phyloP scores from a whole-genome alignment of 1,140 invertebrate genomes.

The Babylonia areolata region DNA sequence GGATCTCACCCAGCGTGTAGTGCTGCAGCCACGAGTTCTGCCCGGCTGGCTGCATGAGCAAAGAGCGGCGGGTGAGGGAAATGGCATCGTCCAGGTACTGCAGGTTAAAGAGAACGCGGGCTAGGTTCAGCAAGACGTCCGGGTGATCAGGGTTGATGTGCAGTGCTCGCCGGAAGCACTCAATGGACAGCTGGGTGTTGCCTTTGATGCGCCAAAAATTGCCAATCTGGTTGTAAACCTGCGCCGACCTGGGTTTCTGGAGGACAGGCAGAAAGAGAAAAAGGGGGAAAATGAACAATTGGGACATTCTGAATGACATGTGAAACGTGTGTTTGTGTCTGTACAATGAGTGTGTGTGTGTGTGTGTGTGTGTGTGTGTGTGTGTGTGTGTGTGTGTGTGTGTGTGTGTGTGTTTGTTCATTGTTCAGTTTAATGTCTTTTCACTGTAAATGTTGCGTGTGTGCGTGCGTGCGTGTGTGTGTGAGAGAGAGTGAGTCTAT shows the following conservation, averaged over 20 bases:
- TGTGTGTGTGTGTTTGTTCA: no score
- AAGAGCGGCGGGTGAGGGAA: conserved; percentile 85
- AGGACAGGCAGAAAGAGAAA: conserved; percentile 25
- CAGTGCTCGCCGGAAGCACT: conserved; percentile 90
- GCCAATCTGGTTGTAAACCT: conserved; percentile 91
- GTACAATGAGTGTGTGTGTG: not conserved
- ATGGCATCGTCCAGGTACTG: conserved; percentile 93
- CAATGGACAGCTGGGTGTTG: conserved; percentile 86
- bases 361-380: not conserved
- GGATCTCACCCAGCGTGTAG: conserved; percentile 84
- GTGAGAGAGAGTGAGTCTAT: no score
- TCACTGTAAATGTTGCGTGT: no score
- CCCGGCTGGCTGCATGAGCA: conserved; percentile 86
- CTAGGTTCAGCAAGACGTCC: conserved; percentile 88
- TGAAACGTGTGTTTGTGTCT: no score
- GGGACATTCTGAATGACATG: no score
- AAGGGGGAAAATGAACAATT: no score
- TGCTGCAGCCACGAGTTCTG: conserved; percentile 93
- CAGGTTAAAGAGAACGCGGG: conserved; percentile 87
- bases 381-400: no score
- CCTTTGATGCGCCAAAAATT: conserved; percentile 90
- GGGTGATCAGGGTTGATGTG: conserved; percentile 90
- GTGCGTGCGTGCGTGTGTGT: no score
- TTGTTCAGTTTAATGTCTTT: no score
- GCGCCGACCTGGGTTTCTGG: conserved; percentile 89